A percentile compares a stretch with the other conserved stretches of the same genome.
Conservation (phyloP, 1,140 invertebrate genomes). For the Pogonognathellus flavescens region DNA sequence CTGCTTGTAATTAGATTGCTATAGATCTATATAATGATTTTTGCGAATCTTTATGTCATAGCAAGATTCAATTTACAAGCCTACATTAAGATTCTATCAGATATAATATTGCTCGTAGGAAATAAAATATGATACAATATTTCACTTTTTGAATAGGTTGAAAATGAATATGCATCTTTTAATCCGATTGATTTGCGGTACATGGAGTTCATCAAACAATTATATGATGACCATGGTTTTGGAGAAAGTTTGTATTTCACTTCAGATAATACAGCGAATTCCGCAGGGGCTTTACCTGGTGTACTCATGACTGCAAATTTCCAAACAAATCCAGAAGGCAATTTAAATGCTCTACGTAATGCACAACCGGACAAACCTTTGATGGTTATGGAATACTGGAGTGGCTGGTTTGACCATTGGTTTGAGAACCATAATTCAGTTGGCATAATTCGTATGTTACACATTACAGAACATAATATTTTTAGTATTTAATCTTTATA, state of each 20-base stretch:
- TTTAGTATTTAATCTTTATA: too few species aligned
- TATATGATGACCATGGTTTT: slow-evolving; percentile 26
- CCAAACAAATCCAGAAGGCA: slow-evolving; percentile 44
- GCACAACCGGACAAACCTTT: slow-evolving; percentile 65
- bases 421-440: slow-evolving; percentile 53
- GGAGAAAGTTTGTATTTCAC: slow-evolving; percentile 25
- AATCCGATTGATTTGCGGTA: slow-evolving; percentile 17
- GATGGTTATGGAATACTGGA: slow-evolving; percentile 73
- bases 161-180: slow-evolving; percentile 55
- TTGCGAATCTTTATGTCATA: too few species aligned
- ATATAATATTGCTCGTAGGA: too few species aligned
- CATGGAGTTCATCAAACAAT: slow-evolving; percentile 25
- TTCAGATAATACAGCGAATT: slow-evolving; percentile 34
- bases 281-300: slow-evolving; percentile 26
- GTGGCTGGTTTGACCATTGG: slow-evolving; percentile 70
- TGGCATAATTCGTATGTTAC: slow-evolving; percentile 1
- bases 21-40: too few species aligned
- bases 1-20: too few species aligned
- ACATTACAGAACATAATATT: neutral
- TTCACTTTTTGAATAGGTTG: slow-evolving; percentile 14
- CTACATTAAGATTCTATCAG: too few species aligned
- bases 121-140: neutral
- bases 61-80: too few species aligned
- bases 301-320: slow-evolving; percentile 62
- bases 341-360: slow-evolving; percentile 50